Evolutionary conservation across 2,113 vertebrate genomes (phyloP).

Genomic region (Charina bottae): DNA sequence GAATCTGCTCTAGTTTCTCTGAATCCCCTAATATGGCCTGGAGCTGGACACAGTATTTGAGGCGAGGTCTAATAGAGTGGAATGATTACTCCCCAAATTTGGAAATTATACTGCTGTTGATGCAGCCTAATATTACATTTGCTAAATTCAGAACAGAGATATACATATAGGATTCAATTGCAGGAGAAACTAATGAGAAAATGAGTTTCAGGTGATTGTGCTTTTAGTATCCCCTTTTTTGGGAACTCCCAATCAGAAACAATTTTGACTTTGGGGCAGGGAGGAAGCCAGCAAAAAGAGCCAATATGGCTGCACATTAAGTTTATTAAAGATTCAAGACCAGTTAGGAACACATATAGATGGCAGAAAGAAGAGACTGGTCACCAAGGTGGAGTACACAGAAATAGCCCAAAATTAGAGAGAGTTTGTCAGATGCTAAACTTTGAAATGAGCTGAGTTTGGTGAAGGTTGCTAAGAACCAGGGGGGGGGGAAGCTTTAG

Average conservation of each 20-base stretch:
- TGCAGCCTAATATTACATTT: no score
- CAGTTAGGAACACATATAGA: background rate
- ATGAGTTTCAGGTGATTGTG: no score
- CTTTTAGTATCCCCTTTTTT: no score
- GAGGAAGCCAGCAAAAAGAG: no score
- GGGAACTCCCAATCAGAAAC: no score
- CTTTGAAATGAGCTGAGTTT: background rate
- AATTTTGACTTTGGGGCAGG: no score
- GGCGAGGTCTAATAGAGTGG: background rate
- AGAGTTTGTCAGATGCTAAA: background rate
- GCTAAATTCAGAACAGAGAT: no score
- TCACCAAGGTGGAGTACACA: background rate
- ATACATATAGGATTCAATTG: no score
- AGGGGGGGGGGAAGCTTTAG: background rate
- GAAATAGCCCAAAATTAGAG: background rate
- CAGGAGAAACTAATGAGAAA: no score
- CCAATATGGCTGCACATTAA: background rate
- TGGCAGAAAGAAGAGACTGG: background rate
- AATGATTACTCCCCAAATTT: background rate
- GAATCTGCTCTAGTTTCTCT: background rate
- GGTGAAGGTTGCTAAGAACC: background rate
- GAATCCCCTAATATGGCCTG: background rate
- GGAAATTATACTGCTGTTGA: no score
- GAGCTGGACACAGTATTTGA: background rate
- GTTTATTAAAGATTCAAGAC: background rate